A percentile compares a stretch with the other conserved stretches of the same genome.
Conservation (phyloP, 1,140 invertebrate species). For the Aphaenogaster ashmeadi region DNA sequence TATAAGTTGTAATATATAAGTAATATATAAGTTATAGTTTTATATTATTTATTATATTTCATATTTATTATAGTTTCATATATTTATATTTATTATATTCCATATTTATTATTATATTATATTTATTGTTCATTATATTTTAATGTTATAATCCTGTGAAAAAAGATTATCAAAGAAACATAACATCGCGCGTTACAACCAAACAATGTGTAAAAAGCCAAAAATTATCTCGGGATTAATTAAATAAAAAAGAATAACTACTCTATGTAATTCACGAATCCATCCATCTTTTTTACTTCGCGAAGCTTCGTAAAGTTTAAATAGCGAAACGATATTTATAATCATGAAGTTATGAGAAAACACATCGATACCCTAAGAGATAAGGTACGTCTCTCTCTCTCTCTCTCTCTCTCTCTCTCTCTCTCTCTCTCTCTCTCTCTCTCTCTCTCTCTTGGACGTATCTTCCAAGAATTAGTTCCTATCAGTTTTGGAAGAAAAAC, state of each 20-base stretch:
- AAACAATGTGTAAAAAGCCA: not conserved
- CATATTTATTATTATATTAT: too few relatives aligned
- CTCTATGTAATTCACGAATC: not conserved
- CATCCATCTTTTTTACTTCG: not conserved
- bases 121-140: not conserved
- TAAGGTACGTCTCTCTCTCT: not conserved
- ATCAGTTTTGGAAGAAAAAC: slow-evolving; percentile 32
- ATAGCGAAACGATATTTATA: not conserved
- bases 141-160: not conserved
- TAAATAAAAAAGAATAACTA: not conserved
- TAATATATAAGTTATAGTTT: too few relatives aligned
- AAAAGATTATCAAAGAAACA: not conserved
- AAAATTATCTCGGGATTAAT: not conserved
- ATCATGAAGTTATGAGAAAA: not conserved
- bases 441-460: too few relatives aligned
- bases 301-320: not conserved
- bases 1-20: too few relatives aligned
- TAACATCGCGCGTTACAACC: not conserved
- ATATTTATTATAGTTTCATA: too few relatives aligned
- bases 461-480: slow-evolving; percentile 4
- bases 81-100: too few relatives aligned
- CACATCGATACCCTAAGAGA: not conserved
- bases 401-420: too few relatives aligned
- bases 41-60: too few relatives aligned
- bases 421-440: too few relatives aligned